Percentiles rank a stretch among this genome's conserved stretches.
phyloP scores from a whole-genome alignment of 1,140 invertebrate species.

The Philotrypesis tridentata region DNA sequence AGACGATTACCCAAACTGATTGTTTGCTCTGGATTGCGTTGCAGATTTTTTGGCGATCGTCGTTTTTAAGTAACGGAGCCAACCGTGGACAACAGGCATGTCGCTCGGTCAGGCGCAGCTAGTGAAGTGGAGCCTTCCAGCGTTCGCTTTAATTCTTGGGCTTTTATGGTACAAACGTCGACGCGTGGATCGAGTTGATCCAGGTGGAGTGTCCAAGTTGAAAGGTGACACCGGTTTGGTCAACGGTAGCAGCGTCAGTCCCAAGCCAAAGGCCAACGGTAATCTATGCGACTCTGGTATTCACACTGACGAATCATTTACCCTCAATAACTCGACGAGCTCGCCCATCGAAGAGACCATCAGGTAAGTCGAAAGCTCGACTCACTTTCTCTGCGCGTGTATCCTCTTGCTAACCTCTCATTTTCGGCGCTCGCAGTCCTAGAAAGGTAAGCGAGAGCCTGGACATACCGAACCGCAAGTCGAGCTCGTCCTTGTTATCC shows the following conservation, averaged over 20 bases:
- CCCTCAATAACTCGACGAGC: constrained; percentile 41
- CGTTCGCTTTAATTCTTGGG: constrained; percentile 69
- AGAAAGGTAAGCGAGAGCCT: constrained; percentile 61
- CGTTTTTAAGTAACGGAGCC: constrained; percentile 46
- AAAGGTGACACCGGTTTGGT: constrained; percentile 42
- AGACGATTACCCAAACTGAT: no score
- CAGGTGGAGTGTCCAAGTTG: constrained; percentile 63
- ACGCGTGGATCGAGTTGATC: constrained; percentile 70
- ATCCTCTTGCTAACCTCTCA: neutral
- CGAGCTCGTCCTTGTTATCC: constrained; percentile 52
- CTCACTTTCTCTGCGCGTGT: neutral
- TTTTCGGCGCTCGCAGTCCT: constrained; percentile 42
- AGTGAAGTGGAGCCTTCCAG: constrained; percentile 71
- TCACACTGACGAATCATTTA: constrained; percentile 55
- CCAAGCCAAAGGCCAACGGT: neutral
- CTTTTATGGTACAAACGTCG: constrained; percentile 73
- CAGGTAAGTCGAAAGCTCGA: constrained; percentile 6
- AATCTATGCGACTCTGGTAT: constrained; percentile 59
- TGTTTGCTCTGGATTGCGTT: neutral
- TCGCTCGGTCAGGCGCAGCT: constrained; percentile 61
- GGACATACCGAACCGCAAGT: constrained; percentile 59
- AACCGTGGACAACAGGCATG: constrained; percentile 70
- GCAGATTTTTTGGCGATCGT: constrained; percentile 29
- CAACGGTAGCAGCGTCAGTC: neutral
- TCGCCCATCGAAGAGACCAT: constrained; percentile 18